Evolutionary conservation across 2,113 vertebrate genomes (phyloP), one percentile per base, ranked within the genome.

Genomic region (Struthidea cinerea): DNA sequence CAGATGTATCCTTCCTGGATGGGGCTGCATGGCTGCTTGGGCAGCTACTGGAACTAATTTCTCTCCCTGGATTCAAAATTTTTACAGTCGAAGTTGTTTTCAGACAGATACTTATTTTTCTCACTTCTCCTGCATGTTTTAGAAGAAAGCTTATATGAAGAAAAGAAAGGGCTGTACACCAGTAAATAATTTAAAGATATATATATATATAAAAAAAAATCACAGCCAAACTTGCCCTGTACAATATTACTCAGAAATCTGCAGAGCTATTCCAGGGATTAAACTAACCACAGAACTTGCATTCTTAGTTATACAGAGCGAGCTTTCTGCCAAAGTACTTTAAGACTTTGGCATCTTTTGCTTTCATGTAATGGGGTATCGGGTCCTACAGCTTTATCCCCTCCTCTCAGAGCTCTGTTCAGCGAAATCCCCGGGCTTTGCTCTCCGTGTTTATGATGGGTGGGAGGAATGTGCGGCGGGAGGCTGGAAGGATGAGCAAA

Each of bases 261-360:
- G 53, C 67, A 83, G 87, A 90, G 63, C 73, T 91, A 52, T 96
- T 84, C 82, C 82, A 88, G 84, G 82, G 95, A 94, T 96, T 96
- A 96, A 85, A 76, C 63, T 74, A 91, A 96, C 93, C 89, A 64
- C 93, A 94, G 89, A 87, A 44, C 94, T 89, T 59, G 87, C 91
- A 95, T 97, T 96, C 95, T 89, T 90, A 60, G 63, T 93, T 63
- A 42, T 3, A 26, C 42, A 87, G 74, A 89, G 82, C 30, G 57
- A 74, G 75, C 55, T 91, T 83, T 94, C 84, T 93, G 96, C 93
- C 94, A 96, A 96, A 95, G 67, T 7, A 19, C 91, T 97, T 87
- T 87, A 97, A 95, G 91, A 69, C 95, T 89, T 94, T 93, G 94
- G 91, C 96, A 95, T 95, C 94, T 82, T 49, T 39, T 71, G 53